A percentile compares a stretch with the other conserved stretches of the same genome.
phyloP scores from a whole-genome alignment of 2,888 invertebrate genomes.

The Petrolisthes manimaculis region DNA sequence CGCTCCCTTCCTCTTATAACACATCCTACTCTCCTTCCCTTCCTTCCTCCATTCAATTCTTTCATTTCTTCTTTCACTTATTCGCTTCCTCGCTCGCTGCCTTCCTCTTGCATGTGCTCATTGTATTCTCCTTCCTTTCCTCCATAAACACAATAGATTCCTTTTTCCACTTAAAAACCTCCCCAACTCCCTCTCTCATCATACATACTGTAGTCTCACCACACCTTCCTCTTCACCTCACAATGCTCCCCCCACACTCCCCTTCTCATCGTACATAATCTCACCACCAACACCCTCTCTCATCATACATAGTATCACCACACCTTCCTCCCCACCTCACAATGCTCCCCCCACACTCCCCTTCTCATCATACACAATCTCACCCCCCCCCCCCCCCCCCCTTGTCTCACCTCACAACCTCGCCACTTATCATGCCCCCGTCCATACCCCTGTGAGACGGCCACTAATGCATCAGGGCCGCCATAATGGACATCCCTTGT shows the following conservation, averaged over 20 bases:
- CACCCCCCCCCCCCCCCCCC: neutral
- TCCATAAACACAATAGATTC: neutral
- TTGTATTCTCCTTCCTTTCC: neutral
- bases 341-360: conserved; percentile 4
- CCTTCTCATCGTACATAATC: neutral
- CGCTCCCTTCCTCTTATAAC: neutral
- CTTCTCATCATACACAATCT: neutral
- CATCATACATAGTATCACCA: neutral
- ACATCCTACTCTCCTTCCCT: neutral
- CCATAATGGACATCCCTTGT: too few relatives aligned
- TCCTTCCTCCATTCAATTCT: neutral
- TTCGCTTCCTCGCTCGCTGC: neutral
- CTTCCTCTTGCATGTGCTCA: neutral
- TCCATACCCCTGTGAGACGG: neutral
- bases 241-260: neutral
- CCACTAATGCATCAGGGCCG: too few relatives aligned
- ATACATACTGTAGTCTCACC: neutral
- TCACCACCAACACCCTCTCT: neutral
- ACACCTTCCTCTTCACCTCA: neutral
- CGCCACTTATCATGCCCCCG: neutral
- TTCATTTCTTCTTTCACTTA: neutral
- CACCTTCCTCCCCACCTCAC: neutral
- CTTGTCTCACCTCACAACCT: neutral
- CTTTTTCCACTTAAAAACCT: neutral
- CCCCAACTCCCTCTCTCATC: neutral